Percentiles rank a stretch among this genome's conserved stretches.
phyloP scores from a whole-genome alignment of 2,113 vertebrate genomes.

The Myrmecophaga tridactyla region DNA sequence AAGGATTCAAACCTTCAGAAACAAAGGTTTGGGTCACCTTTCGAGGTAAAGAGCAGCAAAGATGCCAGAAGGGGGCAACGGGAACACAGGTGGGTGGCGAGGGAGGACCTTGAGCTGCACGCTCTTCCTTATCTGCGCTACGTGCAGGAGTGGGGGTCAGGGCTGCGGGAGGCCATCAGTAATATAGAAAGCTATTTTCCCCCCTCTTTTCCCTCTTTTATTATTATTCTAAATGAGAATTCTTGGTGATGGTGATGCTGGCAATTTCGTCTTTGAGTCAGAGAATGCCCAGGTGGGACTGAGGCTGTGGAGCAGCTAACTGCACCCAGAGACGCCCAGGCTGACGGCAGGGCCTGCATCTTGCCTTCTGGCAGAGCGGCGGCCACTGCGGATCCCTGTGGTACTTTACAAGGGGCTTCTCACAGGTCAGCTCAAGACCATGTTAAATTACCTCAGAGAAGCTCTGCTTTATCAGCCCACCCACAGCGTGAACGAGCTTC shows the following conservation, averaged over 20 bases:
- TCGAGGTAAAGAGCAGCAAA: neutral
- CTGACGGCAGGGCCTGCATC: neutral
- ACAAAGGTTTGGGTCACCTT: neutral
- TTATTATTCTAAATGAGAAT: too few species aligned
- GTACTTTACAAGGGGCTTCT: neutral
- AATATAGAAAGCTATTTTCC: too few species aligned
- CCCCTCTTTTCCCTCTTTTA: neutral
- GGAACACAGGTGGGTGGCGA: too few species aligned
- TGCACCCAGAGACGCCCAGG: neutral
- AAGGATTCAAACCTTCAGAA: neutral
- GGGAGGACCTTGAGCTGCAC: too few species aligned
- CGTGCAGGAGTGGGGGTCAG: too few species aligned
- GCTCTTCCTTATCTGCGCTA: neutral
- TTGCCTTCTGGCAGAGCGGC: neutral
- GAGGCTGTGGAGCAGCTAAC: neutral
- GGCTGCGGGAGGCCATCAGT: too few species aligned
- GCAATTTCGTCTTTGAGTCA: neutral
- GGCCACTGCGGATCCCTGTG: rapidly evolving
- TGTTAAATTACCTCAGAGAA: rapidly evolving
- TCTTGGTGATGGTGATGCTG: too few species aligned
- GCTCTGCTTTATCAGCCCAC: too few species aligned
- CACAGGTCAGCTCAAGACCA: neutral
- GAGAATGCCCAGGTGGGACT: neutral
- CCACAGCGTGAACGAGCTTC: too few species aligned
- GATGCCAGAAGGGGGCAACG: neutral